Evolutionary conservation across 2,113 vertebrate species (phyloP).

Genomic region (Brevimyrus niger): DNA sequence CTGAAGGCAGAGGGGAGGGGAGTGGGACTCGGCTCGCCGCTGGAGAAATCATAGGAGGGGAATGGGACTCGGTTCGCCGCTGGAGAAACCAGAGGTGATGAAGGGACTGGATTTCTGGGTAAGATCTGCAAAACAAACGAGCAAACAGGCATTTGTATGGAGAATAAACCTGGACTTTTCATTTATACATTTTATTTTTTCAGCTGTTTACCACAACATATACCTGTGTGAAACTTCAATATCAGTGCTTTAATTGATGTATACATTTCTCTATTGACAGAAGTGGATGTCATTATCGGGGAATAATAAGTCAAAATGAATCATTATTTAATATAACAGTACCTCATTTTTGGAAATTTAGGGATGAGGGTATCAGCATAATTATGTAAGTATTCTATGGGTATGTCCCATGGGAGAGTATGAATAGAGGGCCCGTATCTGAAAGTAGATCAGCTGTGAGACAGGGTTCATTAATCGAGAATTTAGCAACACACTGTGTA

Average conservation of each 20-base stretch:
- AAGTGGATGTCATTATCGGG: not conserved
- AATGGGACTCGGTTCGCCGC: not conserved
- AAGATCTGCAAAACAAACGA: not conserved
- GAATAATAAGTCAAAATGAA: not conserved
- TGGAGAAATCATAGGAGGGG: not conserved
- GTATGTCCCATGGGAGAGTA: not conserved
- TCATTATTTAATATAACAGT: not conserved
- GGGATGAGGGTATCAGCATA: not conserved
- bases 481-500: not conserved
- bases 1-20: not conserved
- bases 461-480: not conserved
- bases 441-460: not conserved
- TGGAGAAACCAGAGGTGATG: not conserved
- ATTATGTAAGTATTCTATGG: not conserved
- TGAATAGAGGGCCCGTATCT: not conserved
- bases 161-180: not conserved
- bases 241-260: not conserved
- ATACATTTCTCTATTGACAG: not conserved
- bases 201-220: not conserved
- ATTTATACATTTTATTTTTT: no score
- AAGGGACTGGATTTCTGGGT: not conserved
- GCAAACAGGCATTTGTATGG: not conserved
- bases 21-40: not conserved
- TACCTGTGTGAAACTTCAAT: not conserved
- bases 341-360: not conserved